These are phyloP conservation scores for Columba livia DNA, from an alignment of 2,113 vertebrate species.

Conservation along the genomic window DNA sequence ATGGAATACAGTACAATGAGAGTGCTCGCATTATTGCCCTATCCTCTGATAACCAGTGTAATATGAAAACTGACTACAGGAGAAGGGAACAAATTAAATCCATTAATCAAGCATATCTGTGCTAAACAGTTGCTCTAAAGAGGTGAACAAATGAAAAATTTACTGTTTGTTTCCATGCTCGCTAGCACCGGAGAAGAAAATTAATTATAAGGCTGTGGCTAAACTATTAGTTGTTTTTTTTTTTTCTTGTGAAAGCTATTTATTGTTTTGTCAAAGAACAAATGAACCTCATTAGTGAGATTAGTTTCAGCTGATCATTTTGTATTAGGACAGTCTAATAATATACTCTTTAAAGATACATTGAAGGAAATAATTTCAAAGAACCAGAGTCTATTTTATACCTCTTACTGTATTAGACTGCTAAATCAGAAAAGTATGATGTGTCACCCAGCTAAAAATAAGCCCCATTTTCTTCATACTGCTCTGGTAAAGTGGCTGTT, in stretches of 20 bases:
- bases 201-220: constrained; percentile 73
- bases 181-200: constrained; percentile 70
- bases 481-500: background rate
- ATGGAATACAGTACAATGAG: constrained; percentile 72
- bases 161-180: constrained; percentile 77
- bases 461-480: background rate
- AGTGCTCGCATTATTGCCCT: constrained; percentile 73
- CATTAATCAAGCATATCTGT: constrained; percentile 87
- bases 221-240: constrained; percentile 74
- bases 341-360: constrained; percentile 57
- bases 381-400: constrained; percentile 29
- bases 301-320: constrained; percentile 79
- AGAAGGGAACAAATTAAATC: constrained; percentile 84
- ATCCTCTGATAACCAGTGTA: constrained; percentile 77
- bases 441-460: background rate
- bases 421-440: constrained; percentile 35
- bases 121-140: constrained; percentile 78
- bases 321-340: constrained; percentile 68
- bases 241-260: constrained; percentile 72
- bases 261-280: constrained; percentile 78
- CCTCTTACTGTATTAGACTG: constrained; percentile 43
- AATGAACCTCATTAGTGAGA: constrained; percentile 81
- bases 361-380: constrained; percentile 58
- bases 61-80: constrained; percentile 83
- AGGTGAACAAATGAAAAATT: constrained; percentile 82